phyloP scores from a whole-genome alignment of 2,113 vertebrate species.

The Odocoileus virginianus region DNA sequence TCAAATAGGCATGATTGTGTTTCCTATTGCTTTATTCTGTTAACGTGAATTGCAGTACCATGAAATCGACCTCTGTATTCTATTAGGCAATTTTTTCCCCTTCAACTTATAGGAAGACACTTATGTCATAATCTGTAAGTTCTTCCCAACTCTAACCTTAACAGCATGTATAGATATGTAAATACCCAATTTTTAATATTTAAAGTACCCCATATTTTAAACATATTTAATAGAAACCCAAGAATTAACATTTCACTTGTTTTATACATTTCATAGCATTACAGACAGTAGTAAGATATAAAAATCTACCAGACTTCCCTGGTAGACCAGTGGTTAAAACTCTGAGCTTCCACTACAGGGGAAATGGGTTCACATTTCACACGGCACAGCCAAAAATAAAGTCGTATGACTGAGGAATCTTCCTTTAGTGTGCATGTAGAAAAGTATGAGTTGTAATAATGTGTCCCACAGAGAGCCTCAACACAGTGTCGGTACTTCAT shows the following conservation, averaged over 20 bases:
- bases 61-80: neutral
- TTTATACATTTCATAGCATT: neutral
- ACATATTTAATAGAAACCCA: neutral
- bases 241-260: neutral
- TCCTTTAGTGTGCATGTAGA: neutral
- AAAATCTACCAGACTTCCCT: neutral
- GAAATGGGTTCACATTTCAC: neutral
- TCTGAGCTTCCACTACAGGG: neutral
- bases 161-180: neutral
- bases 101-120: neutral
- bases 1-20: neutral
- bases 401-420: neutral
- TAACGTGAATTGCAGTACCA: neutral
- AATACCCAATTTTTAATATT: neutral
- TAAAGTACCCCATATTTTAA: neutral
- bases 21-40: neutral
- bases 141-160: neutral
- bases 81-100: neutral
- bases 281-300: neutral
- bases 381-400: neutral
- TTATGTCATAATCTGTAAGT: neutral
- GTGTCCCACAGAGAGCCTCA: neutral
- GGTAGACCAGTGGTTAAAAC: neutral
- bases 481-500: neutral
- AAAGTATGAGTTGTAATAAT: neutral